Base-by-base conservation (phyloP, 2,113 vertebrate species). In the Oplegnathus fasciatus region DNA sequence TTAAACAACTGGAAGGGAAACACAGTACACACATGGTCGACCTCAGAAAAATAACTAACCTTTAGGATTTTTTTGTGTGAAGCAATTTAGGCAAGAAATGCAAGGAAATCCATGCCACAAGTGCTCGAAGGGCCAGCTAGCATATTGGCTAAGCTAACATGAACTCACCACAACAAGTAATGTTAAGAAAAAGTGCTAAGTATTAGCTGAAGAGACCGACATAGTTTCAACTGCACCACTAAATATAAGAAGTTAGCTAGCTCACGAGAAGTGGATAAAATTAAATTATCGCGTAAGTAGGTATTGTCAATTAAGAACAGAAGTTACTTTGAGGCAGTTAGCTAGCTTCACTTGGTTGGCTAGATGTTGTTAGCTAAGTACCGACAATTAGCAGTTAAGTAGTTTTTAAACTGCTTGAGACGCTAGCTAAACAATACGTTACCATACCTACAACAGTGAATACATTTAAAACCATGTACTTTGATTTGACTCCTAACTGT, bases 61-160 rank as follows among this genome's bases (percentile, higher is more conserved):
- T 62, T 65, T 2, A 4, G 9, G 18, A 2, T 13, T 6, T 48
- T 58, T 1, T 34, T 3, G 5, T 3, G 5, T 71, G 3, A 40
- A 18, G 46, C 42, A 67, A 42, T 32, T 22, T 0, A 50, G 3
- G 20, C 17, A 30, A 54, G n/a, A 82, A 76, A 57, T 24, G 8
- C 5, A 55, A 71, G 46, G 9, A 83, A 84, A 82, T 75, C 22
- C 54, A 80, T 34, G 78, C 78, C 69, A 83, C 75, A 84, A 90
- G 86, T 86, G 67, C 57, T 76, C 60, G 62, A 8, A 61, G 82
- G 75, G 86, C 86, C 79, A 91, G 80, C 72, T 92, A 91, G 88
- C 91, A 10, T 48, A 5, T 22, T 69, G 34, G 91, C 92, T 92
- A 88, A 82, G 92, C 93, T 93, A 92, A 81, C 86, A 55, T 18